Conservation (phyloP, 2,797 vertebrate genomes). For the Heterohyrax brucei region DNA sequence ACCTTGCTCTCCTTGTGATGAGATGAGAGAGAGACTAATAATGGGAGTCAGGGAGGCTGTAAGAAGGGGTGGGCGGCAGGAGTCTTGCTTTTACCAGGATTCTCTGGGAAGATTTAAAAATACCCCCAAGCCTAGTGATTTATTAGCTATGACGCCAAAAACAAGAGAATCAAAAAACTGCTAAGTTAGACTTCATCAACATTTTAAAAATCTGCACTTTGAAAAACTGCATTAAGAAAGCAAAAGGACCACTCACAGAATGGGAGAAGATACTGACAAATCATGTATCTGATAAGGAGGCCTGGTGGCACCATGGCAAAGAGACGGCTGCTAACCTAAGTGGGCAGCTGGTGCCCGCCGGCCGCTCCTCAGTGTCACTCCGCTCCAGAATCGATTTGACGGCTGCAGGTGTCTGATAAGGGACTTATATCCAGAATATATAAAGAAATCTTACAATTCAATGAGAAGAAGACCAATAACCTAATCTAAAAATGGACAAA, state of each 20-base stretch:
- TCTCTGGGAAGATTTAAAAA: not conserved
- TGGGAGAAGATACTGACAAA: conserved; percentile 4
- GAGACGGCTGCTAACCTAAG: no score
- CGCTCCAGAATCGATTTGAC: no score
- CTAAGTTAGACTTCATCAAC: not conserved
- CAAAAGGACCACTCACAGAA: not conserved
- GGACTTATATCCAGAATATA: not conserved
- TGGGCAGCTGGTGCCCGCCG: no score
- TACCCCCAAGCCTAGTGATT: not conserved
- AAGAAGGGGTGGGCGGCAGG: not conserved
- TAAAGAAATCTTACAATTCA: not conserved
- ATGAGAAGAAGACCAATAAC: not conserved
- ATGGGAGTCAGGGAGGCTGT: not conserved
- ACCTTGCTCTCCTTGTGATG: not conserved
- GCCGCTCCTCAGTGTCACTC: no score
- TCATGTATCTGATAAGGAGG: not conserved
- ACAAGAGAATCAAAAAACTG: not conserved
- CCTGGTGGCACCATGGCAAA: no score
- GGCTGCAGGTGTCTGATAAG: not conserved
- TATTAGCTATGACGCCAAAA: not conserved
- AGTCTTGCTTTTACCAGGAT: not conserved
- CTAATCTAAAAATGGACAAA: no score
- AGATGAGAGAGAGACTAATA: not conserved
- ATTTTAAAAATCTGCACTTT: not conserved
- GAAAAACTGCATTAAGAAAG: not conserved